A percentile compares a stretch with the other conserved stretches of the same genome.
These are phyloP conservation scores for Charina bottae DNA, from an alignment of 2,113 vertebrate species.

Conservation along the genomic window DNA sequence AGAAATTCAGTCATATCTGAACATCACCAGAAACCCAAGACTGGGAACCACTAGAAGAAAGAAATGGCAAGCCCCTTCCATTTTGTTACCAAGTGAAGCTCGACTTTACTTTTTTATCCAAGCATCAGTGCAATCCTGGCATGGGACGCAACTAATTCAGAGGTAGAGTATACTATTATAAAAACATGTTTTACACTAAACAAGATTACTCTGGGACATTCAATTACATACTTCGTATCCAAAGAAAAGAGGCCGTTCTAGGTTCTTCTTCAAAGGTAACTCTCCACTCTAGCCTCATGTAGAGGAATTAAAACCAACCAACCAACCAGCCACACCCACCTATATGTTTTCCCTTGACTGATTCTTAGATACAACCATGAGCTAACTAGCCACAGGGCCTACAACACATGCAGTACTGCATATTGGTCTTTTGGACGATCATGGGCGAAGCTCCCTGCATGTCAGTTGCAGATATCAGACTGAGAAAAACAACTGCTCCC, in stretches of 20 bases:
- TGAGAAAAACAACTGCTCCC: background rate
- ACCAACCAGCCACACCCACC: no score
- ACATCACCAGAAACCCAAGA: background rate
- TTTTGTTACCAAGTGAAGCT: background rate
- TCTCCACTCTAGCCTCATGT: background rate
- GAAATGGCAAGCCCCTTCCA: background rate
- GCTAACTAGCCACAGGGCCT: background rate
- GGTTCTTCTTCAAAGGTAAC: background rate
- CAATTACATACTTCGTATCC: background rate
- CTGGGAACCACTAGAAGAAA: background rate
- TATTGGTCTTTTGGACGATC: background rate
- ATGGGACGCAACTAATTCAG: background rate
- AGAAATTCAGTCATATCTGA: background rate
- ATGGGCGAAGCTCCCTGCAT: background rate
- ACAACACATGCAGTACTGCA: background rate
- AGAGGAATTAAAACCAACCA: background rate
- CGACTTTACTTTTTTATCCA: background rate
- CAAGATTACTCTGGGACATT: background rate
- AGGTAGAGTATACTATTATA: background rate
- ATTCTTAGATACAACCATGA: background rate
- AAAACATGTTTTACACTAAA: background rate
- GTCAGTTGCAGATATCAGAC: no score
- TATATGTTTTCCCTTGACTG: background rate
- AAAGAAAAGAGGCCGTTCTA: background rate
- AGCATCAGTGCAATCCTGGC: no score